Percentiles rank a stretch among this genome's conserved stretches.
phyloP scores from a whole-genome alignment of 2,888 invertebrate species.

The Glyphotaelius pellucidus region DNA sequence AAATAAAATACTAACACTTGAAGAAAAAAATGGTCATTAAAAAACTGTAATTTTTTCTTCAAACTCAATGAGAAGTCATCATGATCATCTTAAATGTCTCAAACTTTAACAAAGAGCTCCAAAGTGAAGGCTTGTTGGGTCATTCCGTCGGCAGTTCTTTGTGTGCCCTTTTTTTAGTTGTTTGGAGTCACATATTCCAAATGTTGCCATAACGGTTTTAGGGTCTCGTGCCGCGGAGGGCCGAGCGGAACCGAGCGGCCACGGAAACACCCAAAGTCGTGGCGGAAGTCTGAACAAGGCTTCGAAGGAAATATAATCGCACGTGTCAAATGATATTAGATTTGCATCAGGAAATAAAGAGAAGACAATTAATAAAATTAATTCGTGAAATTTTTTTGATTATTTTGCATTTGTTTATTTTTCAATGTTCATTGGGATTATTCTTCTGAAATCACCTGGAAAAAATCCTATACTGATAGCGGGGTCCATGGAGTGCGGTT shows the following conservation, averaged over 20 bases:
- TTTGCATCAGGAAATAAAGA: neutral
- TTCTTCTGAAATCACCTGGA: too few relatives aligned
- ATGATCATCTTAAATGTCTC: neutral
- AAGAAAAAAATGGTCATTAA: neutral
- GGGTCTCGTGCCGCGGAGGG: slow-evolving; percentile 58
- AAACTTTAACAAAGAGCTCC: neutral
- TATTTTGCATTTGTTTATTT: too few relatives aligned
- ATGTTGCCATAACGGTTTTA: slow-evolving; percentile 52
- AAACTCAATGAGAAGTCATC: neutral
- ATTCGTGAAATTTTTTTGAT: too few relatives aligned
- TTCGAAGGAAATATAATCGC: neutral
- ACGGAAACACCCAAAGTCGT: slow-evolving; percentile 32
- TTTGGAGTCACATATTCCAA: slow-evolving; percentile 29
- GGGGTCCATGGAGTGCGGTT: too few relatives aligned
- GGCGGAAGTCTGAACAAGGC: neutral
- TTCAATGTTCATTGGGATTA: too few relatives aligned
- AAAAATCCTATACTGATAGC: too few relatives aligned
- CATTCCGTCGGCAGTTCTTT: neutral
- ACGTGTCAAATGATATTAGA: neutral
- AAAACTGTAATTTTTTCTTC: neutral
- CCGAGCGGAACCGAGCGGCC: slow-evolving; percentile 45
- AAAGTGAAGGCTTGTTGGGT: neutral
- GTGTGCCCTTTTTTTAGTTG: slow-evolving; percentile 25
- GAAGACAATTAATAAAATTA: neutral
- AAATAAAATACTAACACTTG: neutral